These are phyloP conservation scores for Chondrilla cf. caribensis DNA, from an alignment of 37 sponge, comb jelly and placozoan genomes.

Conservation along the genomic window DNA sequence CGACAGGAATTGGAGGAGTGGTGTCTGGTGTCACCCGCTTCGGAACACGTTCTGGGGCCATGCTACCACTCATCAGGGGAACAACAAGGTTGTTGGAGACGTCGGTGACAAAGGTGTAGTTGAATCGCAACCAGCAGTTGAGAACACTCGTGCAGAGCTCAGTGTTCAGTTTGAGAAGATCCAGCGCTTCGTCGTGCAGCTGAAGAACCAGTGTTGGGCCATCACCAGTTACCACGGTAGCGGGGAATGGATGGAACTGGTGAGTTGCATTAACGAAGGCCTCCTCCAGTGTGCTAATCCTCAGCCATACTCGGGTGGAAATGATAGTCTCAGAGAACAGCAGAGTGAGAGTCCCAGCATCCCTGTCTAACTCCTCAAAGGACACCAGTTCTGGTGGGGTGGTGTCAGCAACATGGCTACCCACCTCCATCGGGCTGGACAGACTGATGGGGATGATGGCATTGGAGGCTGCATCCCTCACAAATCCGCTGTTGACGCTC, in stretches of 20 bases:
- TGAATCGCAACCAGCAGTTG: conserved; percentile 80
- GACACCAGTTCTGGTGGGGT: conserved; percentile 44
- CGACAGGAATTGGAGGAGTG: conserved; percentile 42
- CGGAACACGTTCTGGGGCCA: conserved; percentile 40
- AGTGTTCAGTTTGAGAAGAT: conserved; percentile 69
- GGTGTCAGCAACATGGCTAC: conserved; percentile 39
- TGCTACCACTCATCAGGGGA: conserved; percentile 49
- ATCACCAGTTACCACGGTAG: conserved; percentile 36
- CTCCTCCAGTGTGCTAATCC: conserved; percentile 36
- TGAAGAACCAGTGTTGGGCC: conserved; percentile 35
- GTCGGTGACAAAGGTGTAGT: conserved; percentile 50
- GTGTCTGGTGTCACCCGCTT: conserved; percentile 52
- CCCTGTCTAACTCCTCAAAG: conserved; percentile 49
- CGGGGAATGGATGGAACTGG: conserved; percentile 25
- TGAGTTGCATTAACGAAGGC: conserved; percentile 46
- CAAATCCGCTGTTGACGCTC: conserved; percentile 8
- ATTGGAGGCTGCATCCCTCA: conserved; percentile 36
- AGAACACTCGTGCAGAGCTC: conserved; percentile 49
- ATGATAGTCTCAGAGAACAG: conserved; percentile 74
- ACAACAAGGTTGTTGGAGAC: conserved; percentile 55
- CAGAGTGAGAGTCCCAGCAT: conserved; percentile 64
- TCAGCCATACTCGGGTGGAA: conserved; percentile 12
- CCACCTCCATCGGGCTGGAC: conserved; percentile 15
- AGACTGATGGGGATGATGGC: conserved; percentile 1
- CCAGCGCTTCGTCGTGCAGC: conserved; percentile 47